Evolutionary conservation across 2,888 invertebrate genomes (phyloP), one percentile per base, ranked within the genome.

Genomic region (Meiosimyza platycephala): DNA sequence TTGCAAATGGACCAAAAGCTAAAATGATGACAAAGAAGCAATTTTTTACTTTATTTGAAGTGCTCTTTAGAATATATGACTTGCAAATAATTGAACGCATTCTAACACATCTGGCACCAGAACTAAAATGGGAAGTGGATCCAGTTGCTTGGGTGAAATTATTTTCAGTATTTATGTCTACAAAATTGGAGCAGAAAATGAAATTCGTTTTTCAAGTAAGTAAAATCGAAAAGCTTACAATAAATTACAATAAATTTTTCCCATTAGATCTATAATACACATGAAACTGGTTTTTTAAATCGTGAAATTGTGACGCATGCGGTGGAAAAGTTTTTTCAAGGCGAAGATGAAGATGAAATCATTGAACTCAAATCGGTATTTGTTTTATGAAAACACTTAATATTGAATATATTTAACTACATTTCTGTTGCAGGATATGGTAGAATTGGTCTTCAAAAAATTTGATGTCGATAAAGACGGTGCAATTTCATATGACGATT

Each of bases 391-490:
- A 40, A 40, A 9, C 9, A 40, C 9, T 40, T 40, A 7, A 40
- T 9, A 40, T 40, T 40, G 9, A 40, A 40, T 9, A 40, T 4
- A 0, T 9, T 9, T 40, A 40, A 40, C 4, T 40, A 40, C 40
- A 6, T 70, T 91, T 63, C 28, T 60, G n/a, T 68, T 51, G 0
- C 50, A 93, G 90, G 95, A 95, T 81, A 88, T 94, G 81, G 91
- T 93, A 1, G 93, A 93, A 78, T 90, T 92, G 22, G 88, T 93
- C 79, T 87, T 93, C 15, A 93, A 92, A 81, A 91, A 93, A 81
- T 91, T 94, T 90, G 95, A 95, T 80, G 76, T 89, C 0, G 94
- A 95, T 81, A 88, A 92, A 74, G 95, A 95, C 80, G 93, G 93
- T 0, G 88, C 91, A 72, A 91, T 95, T 33, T 92, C 91, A 16